These are phyloP conservation scores for Sylvia atricapilla DNA, from an alignment of 2,113 vertebrate species.

Conservation along the genomic window DNA sequence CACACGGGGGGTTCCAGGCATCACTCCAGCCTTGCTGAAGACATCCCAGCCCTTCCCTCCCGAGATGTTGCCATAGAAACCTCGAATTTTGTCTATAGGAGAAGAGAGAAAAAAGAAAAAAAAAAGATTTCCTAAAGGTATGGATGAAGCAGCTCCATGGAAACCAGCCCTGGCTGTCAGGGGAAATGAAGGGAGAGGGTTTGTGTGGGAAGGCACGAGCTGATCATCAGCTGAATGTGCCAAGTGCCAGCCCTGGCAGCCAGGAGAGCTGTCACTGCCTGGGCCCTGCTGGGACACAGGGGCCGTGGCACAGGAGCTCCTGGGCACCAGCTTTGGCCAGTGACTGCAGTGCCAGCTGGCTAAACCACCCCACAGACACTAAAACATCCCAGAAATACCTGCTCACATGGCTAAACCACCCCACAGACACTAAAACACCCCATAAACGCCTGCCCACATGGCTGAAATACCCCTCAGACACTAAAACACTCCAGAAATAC, in stretches of 20 bases:
- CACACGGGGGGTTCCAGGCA: background rate
- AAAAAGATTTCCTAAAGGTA: constrained; percentile 49
- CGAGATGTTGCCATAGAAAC: constrained; percentile 72
- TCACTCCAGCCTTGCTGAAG: background rate
- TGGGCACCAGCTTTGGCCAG: background rate
- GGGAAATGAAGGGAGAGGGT: background rate
- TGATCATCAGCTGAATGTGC: background rate
- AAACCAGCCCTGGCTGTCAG: constrained; percentile 46
- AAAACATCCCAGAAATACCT: too few species aligned
- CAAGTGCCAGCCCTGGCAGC: background rate
- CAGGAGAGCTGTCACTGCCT: background rate
- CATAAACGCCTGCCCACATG: too few species aligned
- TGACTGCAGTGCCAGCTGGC: background rate
- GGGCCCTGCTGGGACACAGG: fast-evolving
- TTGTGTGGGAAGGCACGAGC: constrained; percentile 16
- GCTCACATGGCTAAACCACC: fast-evolving
- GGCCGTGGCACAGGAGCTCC: background rate
- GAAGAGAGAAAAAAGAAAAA: background rate
- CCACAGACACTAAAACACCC: too few species aligned
- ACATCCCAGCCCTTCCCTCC: background rate
- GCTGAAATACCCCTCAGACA: background rate
- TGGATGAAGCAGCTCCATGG: constrained; percentile 63
- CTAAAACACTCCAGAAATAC: background rate
- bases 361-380: background rate
- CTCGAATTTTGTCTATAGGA: constrained; percentile 64